Evolutionary conservation across 2,888 invertebrate genomes (phyloP).

Genomic region (Polietes domitor): DNA sequence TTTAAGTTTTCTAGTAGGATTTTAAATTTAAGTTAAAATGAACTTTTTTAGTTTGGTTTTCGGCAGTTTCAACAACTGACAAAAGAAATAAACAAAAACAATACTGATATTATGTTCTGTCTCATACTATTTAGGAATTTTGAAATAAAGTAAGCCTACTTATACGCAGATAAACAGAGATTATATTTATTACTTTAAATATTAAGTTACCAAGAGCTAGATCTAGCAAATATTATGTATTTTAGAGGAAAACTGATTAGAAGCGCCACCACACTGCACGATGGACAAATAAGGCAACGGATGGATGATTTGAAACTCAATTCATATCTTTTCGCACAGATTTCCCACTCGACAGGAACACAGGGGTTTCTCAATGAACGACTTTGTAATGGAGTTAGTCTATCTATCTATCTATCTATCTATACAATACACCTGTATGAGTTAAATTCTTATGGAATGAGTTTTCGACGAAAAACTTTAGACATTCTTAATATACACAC

Average conservation of each 20-base stretch:
- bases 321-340: too few relatives aligned
- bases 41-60: neutral
- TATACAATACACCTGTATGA: too few relatives aligned
- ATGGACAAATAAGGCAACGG: neutral
- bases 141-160: slow-evolving; percentile 1
- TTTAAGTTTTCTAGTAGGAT: neutral
- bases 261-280: too few relatives aligned
- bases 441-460: slow-evolving; percentile 8
- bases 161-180: neutral
- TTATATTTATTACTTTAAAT: slow-evolving; percentile 21
- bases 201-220: neutral
- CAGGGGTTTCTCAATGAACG: too few relatives aligned
- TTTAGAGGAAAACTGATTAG: neutral
- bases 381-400: neutral
- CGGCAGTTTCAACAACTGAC: neutral
- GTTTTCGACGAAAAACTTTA: slow-evolving; percentile 37
- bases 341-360: too few relatives aligned
- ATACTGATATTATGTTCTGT: slow-evolving; percentile 11
- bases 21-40: neutral
- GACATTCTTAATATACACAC: slow-evolving; percentile 51
- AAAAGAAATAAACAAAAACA: neutral
- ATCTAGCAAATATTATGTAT: neutral
- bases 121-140: slow-evolving; percentile 1
- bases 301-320: too few relatives aligned
- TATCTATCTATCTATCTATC: neutral